Conservation (phyloP, 92 coral and sea anemone genomes). For the Phymanthus crucifer region DNA sequence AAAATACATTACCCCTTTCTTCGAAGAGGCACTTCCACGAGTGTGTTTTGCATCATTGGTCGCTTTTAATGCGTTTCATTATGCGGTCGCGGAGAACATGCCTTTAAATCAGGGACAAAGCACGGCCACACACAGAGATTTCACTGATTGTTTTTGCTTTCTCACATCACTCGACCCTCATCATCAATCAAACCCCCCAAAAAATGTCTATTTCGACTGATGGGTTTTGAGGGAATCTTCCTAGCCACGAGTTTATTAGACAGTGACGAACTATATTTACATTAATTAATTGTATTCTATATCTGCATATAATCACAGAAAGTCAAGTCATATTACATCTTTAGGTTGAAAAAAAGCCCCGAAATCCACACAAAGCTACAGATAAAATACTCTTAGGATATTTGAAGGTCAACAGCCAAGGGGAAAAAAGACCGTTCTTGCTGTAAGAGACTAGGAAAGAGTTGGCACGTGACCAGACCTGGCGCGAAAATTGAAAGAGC, state of each 20-base stretch:
- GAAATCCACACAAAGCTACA: not conserved
- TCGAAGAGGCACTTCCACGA: not conserved
- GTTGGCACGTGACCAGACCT: constrained; percentile 74
- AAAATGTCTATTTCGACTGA: not conserved
- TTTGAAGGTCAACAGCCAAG: not conserved
- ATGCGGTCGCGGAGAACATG: no score
- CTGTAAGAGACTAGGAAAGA: constrained; percentile 12
- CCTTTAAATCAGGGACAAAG: not conserved
- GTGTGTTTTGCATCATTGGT: not conserved
- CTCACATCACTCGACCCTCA: not conserved
- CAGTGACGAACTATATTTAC: constrained; percentile 14
- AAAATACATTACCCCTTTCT: no score
- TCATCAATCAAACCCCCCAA: not conserved
- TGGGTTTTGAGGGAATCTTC: not conserved
- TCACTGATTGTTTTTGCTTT: not conserved
- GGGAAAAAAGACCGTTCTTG: not conserved
- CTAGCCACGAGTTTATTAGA: not conserved
- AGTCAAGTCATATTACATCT: not conserved
- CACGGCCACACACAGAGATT: not conserved
- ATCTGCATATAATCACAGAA: not conserved
- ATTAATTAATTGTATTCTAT: constrained; percentile 5
- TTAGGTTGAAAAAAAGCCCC: not conserved
- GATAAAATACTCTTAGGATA: not conserved
- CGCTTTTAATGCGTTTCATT: not conserved
- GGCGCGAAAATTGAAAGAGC: constrained; percentile 99